Evolutionary conservation across 2,888 invertebrate species (phyloP).

Genomic region (Oscheius sp.): DNA sequence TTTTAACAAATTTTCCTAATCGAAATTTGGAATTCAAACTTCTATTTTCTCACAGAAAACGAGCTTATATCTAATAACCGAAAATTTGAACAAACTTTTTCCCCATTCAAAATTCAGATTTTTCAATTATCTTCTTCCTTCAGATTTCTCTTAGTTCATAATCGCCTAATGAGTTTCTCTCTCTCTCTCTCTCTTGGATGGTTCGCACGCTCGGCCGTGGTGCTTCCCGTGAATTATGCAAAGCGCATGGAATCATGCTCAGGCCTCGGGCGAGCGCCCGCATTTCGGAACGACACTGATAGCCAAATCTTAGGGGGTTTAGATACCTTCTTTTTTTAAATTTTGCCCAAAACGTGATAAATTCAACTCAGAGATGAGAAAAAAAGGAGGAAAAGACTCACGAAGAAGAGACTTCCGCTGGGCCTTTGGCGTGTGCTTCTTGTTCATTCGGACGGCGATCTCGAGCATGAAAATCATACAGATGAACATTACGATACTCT

Average conservation of each 20-base stretch:
- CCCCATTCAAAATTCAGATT: neutral
- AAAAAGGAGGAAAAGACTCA: conserved; percentile 53
- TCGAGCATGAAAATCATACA: conserved; percentile 86
- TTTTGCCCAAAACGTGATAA: neutral
- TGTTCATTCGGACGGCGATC: conserved; percentile 72
- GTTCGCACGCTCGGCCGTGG: conserved; percentile 40
- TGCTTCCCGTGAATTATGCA: conserved; percentile 36
- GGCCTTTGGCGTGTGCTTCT: conserved; percentile 63
- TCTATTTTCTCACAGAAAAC: too few species aligned
- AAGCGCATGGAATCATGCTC: conserved; percentile 37
- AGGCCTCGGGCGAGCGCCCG: neutral
- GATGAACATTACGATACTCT: conserved; percentile 95
- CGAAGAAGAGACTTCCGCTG: conserved; percentile 68
- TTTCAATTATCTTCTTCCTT: neutral
- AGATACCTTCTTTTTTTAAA: neutral
- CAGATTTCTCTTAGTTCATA: conserved; percentile 17
- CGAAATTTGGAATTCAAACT: too few species aligned
- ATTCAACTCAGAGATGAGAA: neutral
- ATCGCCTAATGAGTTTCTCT: conserved; percentile 37
- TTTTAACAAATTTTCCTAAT: too few species aligned
- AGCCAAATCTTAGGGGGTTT: neutral
- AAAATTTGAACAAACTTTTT: neutral
- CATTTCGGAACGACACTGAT: too few species aligned
- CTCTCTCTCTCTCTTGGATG: neutral
- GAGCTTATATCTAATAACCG: too few species aligned